Evolutionary conservation across 2,113 vertebrate species (phyloP), one percentile per base, ranked within the genome.

Genomic region (Hemibagrus wyckioides): DNA sequence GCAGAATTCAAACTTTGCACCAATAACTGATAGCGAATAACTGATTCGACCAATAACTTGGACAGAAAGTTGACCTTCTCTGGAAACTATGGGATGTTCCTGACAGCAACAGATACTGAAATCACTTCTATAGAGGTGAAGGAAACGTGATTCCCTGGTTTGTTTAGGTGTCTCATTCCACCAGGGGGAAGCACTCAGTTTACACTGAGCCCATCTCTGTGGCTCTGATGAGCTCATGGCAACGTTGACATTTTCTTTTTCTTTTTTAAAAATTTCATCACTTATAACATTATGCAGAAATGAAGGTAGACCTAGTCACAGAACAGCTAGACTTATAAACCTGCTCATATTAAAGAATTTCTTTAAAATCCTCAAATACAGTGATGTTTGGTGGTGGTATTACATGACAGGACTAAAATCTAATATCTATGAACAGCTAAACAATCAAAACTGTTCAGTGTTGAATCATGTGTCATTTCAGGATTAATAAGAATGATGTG

Each of bases 111-210:
- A 0, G 11, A 56, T 69, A 21, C 50, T 54, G 10, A 71, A 56
- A 36, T 83, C 28, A 71, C 44, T 36, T 69, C 17, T 71, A 13
- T 5, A 39, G 50, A 56, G 52, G 52, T 84, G 25, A 57, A n/a
- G 36, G 23, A 56, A 15, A 77, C 2, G 6, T 30, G 14, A 77
- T 44, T 77, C 75, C 21, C 30, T 39, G 44, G 50, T 84, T 84
- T 84, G 48, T 84, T 39, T 56, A 41, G 30, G 21, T n/a, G 36
- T 82, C 14, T 84, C 25, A 41, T 84, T 57, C n/a, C 50, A 84
- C 67, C 33, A 75, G 50, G 82, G 63, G 65, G 48, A 52, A 48
- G 63, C 63, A 54, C 65, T 84, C 39, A 4, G 82, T 69, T 54
- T 69, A 65, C 41, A 8, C 44, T 52, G 82, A 21, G 44, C 82